phyloP scores from a whole-genome alignment of 2,797 vertebrate genomes.

The Pseudochromis fuscus region DNA sequence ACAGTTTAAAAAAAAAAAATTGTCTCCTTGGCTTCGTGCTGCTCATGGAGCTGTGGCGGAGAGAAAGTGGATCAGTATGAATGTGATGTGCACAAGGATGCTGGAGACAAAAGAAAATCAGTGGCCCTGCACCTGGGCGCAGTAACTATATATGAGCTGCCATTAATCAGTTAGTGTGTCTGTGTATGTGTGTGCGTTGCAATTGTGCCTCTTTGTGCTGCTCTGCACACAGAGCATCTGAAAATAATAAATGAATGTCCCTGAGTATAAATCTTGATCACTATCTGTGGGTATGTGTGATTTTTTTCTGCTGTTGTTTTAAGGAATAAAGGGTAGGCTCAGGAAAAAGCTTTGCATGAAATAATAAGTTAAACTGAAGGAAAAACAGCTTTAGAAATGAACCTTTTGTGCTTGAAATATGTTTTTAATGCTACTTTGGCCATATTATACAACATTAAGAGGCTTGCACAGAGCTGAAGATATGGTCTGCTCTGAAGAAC shows the following conservation, averaged over 20 bases:
- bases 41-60: constrained; percentile 36
- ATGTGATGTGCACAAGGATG: constrained; percentile 54
- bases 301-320: constrained; percentile 5
- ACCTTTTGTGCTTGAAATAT: constrained; percentile 3
- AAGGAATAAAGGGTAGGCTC: too few relatives aligned
- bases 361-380: not conserved
- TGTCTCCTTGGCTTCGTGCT: constrained; percentile 19
- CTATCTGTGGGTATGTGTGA: constrained; percentile 9
- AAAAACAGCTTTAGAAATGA: too few relatives aligned
- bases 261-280: constrained; percentile 39
- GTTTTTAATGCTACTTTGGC: not conserved
- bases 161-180: constrained; percentile 76
- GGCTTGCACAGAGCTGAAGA: constrained; percentile 1
- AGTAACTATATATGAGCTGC: constrained; percentile 64
- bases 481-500: not conserved
- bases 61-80: constrained; percentile 54
- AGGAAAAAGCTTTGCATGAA: too few relatives aligned
- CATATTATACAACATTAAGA: not conserved
- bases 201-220: constrained; percentile 31
- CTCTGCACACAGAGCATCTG: constrained; percentile 6
- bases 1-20: constrained; percentile 43
- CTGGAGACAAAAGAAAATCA: constrained; percentile 67
- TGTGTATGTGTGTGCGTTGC: constrained; percentile 34
- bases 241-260: constrained; percentile 50
- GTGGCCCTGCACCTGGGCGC: constrained; percentile 64